Evolutionary conservation across 2,113 vertebrate species (phyloP).

Genomic region (Nycticebus coucang): DNA sequence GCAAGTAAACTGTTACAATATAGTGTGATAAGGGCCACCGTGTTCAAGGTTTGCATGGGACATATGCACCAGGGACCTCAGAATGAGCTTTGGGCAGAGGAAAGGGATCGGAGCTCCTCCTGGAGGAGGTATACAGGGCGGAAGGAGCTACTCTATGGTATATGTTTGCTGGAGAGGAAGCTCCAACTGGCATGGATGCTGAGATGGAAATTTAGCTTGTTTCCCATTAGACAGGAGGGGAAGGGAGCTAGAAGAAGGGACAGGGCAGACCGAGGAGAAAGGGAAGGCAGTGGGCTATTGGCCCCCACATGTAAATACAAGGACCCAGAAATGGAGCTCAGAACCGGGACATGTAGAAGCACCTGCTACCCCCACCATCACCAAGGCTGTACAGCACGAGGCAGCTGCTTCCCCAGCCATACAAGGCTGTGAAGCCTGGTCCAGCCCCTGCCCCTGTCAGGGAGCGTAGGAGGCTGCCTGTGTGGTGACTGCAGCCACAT

Average conservation of each 20-base stretch:
- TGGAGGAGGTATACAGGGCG: background rate
- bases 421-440: background rate
- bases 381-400: background rate
- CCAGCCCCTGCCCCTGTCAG: background rate
- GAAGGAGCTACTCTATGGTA: background rate
- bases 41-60: background rate
- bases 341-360: background rate
- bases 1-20: background rate
- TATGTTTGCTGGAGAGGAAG: background rate
- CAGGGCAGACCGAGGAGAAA: background rate
- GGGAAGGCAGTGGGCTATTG: background rate
- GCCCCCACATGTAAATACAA: no score
- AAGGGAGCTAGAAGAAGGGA: background rate
- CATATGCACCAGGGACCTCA: background rate
- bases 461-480: background rate
- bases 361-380: background rate
- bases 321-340: background rate
- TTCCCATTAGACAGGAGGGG: background rate
- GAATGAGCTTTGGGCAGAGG: background rate
- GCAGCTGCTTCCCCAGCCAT: background rate
- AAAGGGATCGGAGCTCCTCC: background rate
- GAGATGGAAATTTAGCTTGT: background rate
- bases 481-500: background rate
- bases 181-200: background rate
- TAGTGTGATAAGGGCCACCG: fast-evolving